Percentiles rank a stretch among this genome's conserved stretches.
Evolutionary conservation across 1,140 invertebrate species (phyloP).

Genomic region (Pteromalus puparum): DNA sequence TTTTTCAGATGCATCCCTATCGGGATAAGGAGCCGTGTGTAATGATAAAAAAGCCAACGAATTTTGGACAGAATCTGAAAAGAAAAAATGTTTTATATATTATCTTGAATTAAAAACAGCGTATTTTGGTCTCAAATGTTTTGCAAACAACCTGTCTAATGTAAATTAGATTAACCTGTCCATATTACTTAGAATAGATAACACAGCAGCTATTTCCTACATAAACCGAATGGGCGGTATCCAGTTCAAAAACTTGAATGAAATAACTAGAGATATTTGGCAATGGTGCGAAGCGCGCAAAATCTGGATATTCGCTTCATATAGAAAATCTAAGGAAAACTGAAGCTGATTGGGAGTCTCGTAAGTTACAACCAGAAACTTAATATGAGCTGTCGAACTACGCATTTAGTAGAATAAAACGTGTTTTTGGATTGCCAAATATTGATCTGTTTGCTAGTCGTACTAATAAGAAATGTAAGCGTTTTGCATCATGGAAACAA

Average conservation of each 20-base stretch:
- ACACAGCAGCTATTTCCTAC: conserved; percentile 48
- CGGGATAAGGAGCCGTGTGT: conserved; percentile 46
- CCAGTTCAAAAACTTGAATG: conserved; percentile 14
- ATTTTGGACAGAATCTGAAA: conserved; percentile 38
- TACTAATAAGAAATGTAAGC: conserved; percentile 18
- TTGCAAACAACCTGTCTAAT: conserved; percentile 3
- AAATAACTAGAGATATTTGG: conserved; percentile 41
- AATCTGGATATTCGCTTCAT: neutral
- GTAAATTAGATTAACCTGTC: too few species aligned
- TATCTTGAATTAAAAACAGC: conserved; percentile 30
- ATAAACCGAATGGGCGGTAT: conserved; percentile 54
- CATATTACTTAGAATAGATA: conserved; percentile 48
- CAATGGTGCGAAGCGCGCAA: conserved; percentile 53
- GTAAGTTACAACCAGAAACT: conserved; percentile 54
- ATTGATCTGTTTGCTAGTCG: conserved; percentile 29
- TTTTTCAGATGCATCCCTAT: conserved; percentile 53
- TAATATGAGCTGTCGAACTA: conserved; percentile 42
- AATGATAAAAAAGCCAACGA: conserved; percentile 21
- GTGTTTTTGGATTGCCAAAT: neutral
- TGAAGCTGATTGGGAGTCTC: conserved; percentile 55
- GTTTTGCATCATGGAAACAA: conserved; percentile 16
- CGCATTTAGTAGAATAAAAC: neutral
- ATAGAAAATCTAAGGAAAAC: conserved; percentile 55
- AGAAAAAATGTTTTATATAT: neutral
- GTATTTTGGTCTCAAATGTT: conserved; percentile 54